Evolutionary conservation across 2,888 invertebrate genomes (phyloP).

Genomic region (Atrina japonica): DNA sequence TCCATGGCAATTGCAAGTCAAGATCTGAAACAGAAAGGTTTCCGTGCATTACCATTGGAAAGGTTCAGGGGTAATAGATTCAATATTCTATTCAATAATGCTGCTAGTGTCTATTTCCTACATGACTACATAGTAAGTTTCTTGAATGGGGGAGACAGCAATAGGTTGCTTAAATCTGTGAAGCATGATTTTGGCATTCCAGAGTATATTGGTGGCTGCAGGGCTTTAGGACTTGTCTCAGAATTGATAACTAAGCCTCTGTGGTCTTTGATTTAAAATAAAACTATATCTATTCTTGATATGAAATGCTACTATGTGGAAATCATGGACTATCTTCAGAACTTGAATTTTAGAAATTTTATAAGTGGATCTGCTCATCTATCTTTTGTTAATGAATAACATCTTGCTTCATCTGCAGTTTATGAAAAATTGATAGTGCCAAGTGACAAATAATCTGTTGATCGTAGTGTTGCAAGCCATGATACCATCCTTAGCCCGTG

Average conservation of each 20-base stretch:
- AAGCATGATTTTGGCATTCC: conserved; percentile 40
- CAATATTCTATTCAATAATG: conserved; percentile 43
- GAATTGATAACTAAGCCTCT: conserved; percentile 39
- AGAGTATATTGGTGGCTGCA: conserved; percentile 47
- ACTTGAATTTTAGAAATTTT: conserved; percentile 27
- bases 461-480: conserved; percentile 24
- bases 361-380: conserved; percentile 29
- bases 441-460: conserved; percentile 24
- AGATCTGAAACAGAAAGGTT: conserved; percentile 9
- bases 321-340: conserved; percentile 22
- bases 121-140: conserved; percentile 29
- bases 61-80: conserved; percentile 43
- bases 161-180: conserved; percentile 41
- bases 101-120: conserved; percentile 33
- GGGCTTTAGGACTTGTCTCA: conserved; percentile 46
- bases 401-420: conserved; percentile 11
- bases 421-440: conserved; percentile 8
- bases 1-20: conserved; percentile 15
- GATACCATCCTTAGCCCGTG: conserved; percentile 16
- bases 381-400: conserved; percentile 31
- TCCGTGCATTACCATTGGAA: conserved; percentile 8
- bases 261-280: conserved; percentile 39
- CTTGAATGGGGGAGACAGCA: conserved; percentile 29
- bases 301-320: conserved; percentile 27
- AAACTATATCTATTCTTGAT: conserved; percentile 42